A percentile compares a stretch with the other conserved stretches of the same genome.
These are phyloP conservation scores for Lingula anatina DNA, from an alignment of 2,888 invertebrate genomes.

Conservation along the genomic window DNA sequence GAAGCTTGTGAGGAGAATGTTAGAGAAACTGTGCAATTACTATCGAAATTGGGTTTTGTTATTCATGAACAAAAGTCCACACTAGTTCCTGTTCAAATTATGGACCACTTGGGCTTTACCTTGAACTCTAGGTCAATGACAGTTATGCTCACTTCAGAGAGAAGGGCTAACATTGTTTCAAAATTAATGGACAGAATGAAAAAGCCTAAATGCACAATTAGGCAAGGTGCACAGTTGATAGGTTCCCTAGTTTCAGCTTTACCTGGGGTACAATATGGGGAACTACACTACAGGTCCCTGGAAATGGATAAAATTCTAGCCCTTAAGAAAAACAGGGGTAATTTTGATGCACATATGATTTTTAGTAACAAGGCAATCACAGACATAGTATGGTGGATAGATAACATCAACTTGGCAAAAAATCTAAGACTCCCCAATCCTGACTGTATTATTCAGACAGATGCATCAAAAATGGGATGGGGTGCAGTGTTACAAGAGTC, in stretches of 20 bases:
- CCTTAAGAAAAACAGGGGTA: conserved; percentile 5
- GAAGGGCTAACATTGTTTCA: conserved; percentile 1
- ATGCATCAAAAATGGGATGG: conserved; percentile 10
- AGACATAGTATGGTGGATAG: conserved; percentile 14
- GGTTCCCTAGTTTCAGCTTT: conserved; percentile 14
- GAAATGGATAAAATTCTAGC: conserved; percentile 10
- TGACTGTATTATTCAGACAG: conserved; percentile 5
- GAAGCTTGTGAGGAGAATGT: conserved; percentile 5
- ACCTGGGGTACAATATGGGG: conserved; percentile 13
- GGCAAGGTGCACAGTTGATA: conserved; percentile 9
- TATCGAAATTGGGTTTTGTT: conserved; percentile 5
- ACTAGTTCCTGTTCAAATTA: conserved; percentile 8
- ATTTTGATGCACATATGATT: conserved; percentile 10
- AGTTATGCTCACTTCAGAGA: conserved; percentile 7
- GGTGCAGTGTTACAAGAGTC: conserved; percentile 3
- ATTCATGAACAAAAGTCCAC: conserved; percentile 12
- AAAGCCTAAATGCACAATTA: conserved; percentile 3
- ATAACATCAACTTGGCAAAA: conserved; percentile 1
- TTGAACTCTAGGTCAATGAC: conserved; percentile 12
- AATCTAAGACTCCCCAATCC: not conserved
- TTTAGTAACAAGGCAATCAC: conserved; percentile 2
- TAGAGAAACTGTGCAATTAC: not conserved
- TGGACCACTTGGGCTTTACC: conserved; percentile 12
- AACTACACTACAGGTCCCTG: conserved; percentile 12
- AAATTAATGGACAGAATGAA: conserved; percentile 2